Evolutionary conservation across 2,113 vertebrate genomes (phyloP).

Genomic region (Dolichotis patagonum): DNA sequence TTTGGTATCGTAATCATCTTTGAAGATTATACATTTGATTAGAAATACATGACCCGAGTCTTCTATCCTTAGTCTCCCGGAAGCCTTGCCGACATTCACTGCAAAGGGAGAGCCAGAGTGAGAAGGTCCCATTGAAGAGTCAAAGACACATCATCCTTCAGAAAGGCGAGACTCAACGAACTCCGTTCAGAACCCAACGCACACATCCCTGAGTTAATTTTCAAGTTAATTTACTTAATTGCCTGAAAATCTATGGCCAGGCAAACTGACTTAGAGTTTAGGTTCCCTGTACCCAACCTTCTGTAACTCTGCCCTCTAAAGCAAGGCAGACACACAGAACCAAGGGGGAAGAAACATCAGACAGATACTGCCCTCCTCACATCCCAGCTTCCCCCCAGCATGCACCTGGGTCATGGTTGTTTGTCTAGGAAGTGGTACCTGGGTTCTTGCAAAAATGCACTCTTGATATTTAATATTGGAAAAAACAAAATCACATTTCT

Average conservation of each 20-base stretch:
- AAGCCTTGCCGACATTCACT: neutral
- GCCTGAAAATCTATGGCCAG: slow-evolving; percentile 63
- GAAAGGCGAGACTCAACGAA: slow-evolving; percentile 61
- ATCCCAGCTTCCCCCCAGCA: neutral
- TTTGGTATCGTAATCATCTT: slow-evolving; percentile 50
- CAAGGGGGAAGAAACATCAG: neutral
- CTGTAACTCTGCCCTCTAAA: neutral
- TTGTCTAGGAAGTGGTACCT: neutral
- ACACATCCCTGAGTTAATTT: slow-evolving; percentile 76
- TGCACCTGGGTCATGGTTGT: no score
- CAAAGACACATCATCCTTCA: slow-evolving; percentile 64
- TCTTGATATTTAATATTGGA: neutral
- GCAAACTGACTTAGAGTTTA: slow-evolving; percentile 72
- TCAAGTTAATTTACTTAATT: slow-evolving; percentile 81
- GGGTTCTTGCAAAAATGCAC: neutral
- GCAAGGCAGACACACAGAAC: neutral
- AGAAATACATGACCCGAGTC: slow-evolving; percentile 75
- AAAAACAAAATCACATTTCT: neutral
- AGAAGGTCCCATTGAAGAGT: slow-evolving; percentile 48
- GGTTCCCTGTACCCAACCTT: slow-evolving; percentile 27
- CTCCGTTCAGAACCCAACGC: neutral
- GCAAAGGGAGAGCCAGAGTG: slow-evolving; percentile 46
- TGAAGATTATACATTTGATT: slow-evolving; percentile 69
- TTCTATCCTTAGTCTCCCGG: slow-evolving; percentile 1
- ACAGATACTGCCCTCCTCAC: neutral